phyloP scores from a whole-genome alignment of 2,113 vertebrate genomes.

The Tetraodon nigroviridis region DNA sequence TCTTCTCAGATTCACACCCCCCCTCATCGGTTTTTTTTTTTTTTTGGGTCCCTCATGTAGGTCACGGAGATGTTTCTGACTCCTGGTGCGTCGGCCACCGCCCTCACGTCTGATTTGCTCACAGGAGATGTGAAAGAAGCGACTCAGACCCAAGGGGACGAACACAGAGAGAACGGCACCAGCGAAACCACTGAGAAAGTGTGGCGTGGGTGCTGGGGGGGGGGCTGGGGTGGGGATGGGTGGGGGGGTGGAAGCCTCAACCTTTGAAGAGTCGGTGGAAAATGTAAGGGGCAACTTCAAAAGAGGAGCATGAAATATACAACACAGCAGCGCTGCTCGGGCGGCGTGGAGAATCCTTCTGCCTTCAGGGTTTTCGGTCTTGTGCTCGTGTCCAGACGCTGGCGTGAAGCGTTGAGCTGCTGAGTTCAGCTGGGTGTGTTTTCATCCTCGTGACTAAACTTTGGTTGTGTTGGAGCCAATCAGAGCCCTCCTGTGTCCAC shows the following conservation, averaged over 20 bases:
- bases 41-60: slow-evolving; percentile 25
- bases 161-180: slow-evolving; percentile 46
- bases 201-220: neutral
- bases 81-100: neutral
- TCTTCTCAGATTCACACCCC: too few relatives aligned
- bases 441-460: slow-evolving; percentile 35
- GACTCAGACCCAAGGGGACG: neutral
- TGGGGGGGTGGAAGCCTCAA: slow-evolving; percentile 49
- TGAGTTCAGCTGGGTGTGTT: slow-evolving; percentile 25
- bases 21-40: neutral
- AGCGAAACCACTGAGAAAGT: slow-evolving; percentile 46
- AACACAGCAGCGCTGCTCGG: slow-evolving; percentile 27
- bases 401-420: slow-evolving; percentile 17
- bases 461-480: slow-evolving; percentile 32
- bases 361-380: slow-evolving; percentile 43
- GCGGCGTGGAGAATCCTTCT: slow-evolving; percentile 29
- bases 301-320: slow-evolving; percentile 68
- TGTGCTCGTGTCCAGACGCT: slow-evolving; percentile 24
- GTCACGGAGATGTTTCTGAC: slow-evolving; percentile 17
- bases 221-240: neutral
- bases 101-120: slow-evolving; percentile 23
- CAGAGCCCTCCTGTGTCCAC: slow-evolving; percentile 34
- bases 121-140: slow-evolving; percentile 26
- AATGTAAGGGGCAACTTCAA: slow-evolving; percentile 63
- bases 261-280: slow-evolving; percentile 66